Evolutionary conservation across 2,888 invertebrate species (phyloP).

Genomic region (Conops quadrifasciatus): DNA sequence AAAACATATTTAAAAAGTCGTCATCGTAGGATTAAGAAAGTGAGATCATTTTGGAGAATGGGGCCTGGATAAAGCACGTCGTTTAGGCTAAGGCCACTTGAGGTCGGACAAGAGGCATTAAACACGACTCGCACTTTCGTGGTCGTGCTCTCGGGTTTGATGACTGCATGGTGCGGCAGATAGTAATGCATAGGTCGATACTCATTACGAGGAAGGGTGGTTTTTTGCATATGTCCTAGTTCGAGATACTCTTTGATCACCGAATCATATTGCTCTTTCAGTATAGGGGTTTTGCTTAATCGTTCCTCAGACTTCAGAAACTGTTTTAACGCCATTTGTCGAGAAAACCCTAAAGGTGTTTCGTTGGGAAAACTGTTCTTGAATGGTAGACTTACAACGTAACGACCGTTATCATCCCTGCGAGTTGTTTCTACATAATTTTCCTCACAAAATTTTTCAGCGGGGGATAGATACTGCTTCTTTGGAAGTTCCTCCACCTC

Average conservation of each 20-base stretch:
- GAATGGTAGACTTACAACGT: slow-evolving; percentile 15
- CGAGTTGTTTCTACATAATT: slow-evolving; percentile 9
- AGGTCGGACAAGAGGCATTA: slow-evolving; percentile 39
- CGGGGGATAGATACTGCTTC: neutral
- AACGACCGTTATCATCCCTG: slow-evolving; percentile 2
- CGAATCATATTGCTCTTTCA: neutral
- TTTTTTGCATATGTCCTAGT: neutral
- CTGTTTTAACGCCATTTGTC: neutral
- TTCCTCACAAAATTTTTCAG: slow-evolving; percentile 20
- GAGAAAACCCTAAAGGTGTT: neutral
- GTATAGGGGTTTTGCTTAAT: neutral
- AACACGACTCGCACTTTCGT: slow-evolving; percentile 37
- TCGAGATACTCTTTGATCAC: neutral
- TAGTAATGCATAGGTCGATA: too few species aligned
- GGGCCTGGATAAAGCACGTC: neutral
- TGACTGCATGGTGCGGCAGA: too few species aligned
- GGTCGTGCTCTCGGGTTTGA: neutral
- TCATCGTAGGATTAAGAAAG: neutral
- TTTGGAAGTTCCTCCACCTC: slow-evolving; percentile 14
- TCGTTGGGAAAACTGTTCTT: neutral
- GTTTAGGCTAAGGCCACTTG: slow-evolving; percentile 23
- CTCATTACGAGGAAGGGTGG: neutral
- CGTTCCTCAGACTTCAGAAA: neutral
- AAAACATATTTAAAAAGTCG: slow-evolving; percentile 36
- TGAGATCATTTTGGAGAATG: slow-evolving; percentile 6